phyloP scores from a whole-genome alignment of 1,140 invertebrate species.

The Drosophila arawakana region DNA sequence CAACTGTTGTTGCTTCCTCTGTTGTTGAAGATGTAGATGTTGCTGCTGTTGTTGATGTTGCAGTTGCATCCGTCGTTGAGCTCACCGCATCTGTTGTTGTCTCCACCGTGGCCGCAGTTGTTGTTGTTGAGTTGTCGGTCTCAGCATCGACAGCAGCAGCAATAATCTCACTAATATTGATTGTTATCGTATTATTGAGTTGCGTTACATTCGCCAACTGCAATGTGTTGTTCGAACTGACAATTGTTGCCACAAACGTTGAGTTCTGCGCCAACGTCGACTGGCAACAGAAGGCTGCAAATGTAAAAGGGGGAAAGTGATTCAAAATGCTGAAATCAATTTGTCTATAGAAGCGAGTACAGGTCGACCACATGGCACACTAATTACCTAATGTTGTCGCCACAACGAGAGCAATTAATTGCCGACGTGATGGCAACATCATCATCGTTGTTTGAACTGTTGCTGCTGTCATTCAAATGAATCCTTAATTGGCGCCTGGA shows the following conservation, averaged over 20 bases:
- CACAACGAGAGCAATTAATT: conserved; percentile 78
- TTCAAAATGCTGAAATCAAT: conserved; percentile 50
- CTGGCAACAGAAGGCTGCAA: conserved; percentile 42
- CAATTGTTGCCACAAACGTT: conserved; percentile 61
- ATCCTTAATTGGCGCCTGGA: conserved; percentile 57
- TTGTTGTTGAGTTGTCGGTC: conserved; percentile 5
- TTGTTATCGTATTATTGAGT: conserved; percentile 60
- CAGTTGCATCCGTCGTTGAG: neutral
- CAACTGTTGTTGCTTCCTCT: conserved; percentile 3
- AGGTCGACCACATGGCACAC: conserved; percentile 35
- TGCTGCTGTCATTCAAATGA: conserved; percentile 12
- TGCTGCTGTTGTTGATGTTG: conserved; percentile 4
- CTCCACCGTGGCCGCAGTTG: conserved; percentile 1
- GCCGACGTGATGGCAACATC: conserved; percentile 61
- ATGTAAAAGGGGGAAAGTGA: neutral
- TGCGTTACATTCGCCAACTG: conserved; percentile 55
- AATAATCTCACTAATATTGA: conserved; percentile 68
- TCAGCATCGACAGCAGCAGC: conserved; percentile 42
- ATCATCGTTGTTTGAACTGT: conserved; percentile 25
- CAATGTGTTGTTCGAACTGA: conserved; percentile 56
- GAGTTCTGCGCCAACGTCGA: conserved; percentile 61
- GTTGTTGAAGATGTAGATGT: conserved; percentile 1
- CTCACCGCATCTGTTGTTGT: neutral
- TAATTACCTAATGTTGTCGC: conserved; percentile 82
- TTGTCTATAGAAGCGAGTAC: conserved; percentile 18